Percentiles rank a stretch among this genome's conserved stretches.
These are phyloP conservation scores for Leptodactylus fuscus DNA, from an alignment of 2,113 vertebrate species.

Conservation along the genomic window DNA sequence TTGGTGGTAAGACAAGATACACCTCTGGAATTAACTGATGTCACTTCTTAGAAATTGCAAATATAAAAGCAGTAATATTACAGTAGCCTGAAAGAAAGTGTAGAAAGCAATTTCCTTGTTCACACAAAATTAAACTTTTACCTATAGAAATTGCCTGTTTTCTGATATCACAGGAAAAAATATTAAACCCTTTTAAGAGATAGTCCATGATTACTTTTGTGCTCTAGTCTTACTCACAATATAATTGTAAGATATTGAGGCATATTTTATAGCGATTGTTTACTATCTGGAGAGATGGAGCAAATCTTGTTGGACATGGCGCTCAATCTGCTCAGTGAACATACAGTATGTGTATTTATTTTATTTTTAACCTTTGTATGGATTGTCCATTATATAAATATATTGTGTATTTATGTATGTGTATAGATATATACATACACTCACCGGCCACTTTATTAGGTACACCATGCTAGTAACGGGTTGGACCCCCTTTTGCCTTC, in stretches of 20 bases:
- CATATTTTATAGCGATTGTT: no score
- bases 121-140: not conserved
- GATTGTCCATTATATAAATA: no score
- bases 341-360: no score
- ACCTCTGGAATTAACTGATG: conserved; percentile 11
- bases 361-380: no score
- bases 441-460: no score
- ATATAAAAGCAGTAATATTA: conserved; percentile 10
- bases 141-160: not conserved
- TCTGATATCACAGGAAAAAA: not conserved
- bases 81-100: not conserved
- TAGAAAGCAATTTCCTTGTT: not conserved
- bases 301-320: no score
- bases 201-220: not conserved
- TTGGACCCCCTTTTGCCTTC: no score
- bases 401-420: no score
- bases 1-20: not conserved
- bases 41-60: conserved; percentile 15
- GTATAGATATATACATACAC: no score
- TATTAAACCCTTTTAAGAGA: not conserved
- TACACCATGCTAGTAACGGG: no score
- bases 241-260: not conserved
- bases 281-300: not conserved
- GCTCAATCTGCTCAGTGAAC: no score
- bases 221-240: not conserved